Base-by-base conservation (phyloP, 2,888 invertebrate genomes). In the Idaea aversata region DNA sequence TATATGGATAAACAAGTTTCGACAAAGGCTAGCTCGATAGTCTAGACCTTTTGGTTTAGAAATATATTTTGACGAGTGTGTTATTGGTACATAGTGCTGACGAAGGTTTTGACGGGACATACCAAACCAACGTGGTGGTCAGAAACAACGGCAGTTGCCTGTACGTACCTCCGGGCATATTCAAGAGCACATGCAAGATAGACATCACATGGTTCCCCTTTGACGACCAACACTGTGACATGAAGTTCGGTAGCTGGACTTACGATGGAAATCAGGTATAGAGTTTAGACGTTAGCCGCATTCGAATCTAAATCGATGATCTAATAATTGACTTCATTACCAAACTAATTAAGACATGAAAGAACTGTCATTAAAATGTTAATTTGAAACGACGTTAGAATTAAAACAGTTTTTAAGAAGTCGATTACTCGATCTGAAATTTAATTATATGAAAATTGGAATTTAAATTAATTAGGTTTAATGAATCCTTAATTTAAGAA, bases 151-250 rank as follows among this genome's bases (percentile, higher is more conserved):
- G 99, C 94, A 97, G 97, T 95, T 98, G 99, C 95, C 96, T 98
- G 94, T 99, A 99, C 96, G 97, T 99, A 94, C 99, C 99, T 90
- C 99, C 99, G 92, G 99, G 99, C 93, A 99, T 99, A 95, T 99
- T 99, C 96, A 99, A 99, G 96, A 98, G 99, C 96, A 99, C 99
- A 94, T 99, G 99, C 96, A 98, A 98, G 95, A 99, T 99, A 95
- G 98, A 99, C 96, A 99, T 99, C 96, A 99, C 99, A 93, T 99
- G 99, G 99, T 99, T 99, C 95, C 99, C 99, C 93, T 99, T 99
- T 95, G 99, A 99, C 95, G 99, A 99, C 94, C 99, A 99, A 96
- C 97, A 97, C 94, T 99, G 99, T 95, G 97, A 98, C 94, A 98
- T 99, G 97, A 98, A 99, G 96, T 99, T 99, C 94, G 99, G 99